These are phyloP conservation scores for Chloroceryle amazona DNA, from an alignment of 2,797 vertebrate species.

Conservation along the genomic window DNA sequence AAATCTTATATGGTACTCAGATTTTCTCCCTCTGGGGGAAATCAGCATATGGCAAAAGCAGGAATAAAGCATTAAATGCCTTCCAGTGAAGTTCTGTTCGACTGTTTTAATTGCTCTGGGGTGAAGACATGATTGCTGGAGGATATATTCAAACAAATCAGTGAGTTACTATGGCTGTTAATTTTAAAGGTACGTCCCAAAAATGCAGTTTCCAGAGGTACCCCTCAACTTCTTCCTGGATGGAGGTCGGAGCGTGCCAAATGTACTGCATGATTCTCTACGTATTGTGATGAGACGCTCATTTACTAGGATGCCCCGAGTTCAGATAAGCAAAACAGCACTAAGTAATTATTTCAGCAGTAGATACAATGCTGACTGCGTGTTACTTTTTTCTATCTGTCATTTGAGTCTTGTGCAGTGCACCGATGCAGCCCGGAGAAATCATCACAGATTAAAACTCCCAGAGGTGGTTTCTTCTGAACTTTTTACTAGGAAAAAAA, in stretches of 20 bases:
- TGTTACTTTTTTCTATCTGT: background rate
- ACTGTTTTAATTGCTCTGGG: conserved; percentile 17
- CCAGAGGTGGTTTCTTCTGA: background rate
- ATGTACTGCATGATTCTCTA: rapidly evolving
- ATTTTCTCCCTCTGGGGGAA: conserved; percentile 5
- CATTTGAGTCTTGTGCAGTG: background rate
- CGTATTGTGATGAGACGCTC: background rate
- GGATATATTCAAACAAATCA: background rate
- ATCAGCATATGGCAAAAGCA: conserved; percentile 25
- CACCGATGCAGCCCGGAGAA: background rate
- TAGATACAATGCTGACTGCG: background rate
- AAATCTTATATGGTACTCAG: background rate
- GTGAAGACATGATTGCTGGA: background rate
- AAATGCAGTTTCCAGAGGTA: background rate
- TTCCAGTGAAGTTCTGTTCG: conserved; percentile 24
- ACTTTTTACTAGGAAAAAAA: background rate
- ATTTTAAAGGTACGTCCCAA: background rate
- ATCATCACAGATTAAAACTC: background rate
- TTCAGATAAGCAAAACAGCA: background rate
- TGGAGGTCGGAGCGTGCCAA: rapidly evolving
- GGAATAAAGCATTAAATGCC: background rate
- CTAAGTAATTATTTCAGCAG: background rate
- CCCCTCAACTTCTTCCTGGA: background rate
- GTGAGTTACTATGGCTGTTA: background rate
- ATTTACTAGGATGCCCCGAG: background rate